Percentiles rank a stretch among this genome's conserved stretches.
These are phyloP conservation scores for Melanostigma gelatinosum DNA, from an alignment of 2,113 vertebrate species.

Conservation along the genomic window DNA sequence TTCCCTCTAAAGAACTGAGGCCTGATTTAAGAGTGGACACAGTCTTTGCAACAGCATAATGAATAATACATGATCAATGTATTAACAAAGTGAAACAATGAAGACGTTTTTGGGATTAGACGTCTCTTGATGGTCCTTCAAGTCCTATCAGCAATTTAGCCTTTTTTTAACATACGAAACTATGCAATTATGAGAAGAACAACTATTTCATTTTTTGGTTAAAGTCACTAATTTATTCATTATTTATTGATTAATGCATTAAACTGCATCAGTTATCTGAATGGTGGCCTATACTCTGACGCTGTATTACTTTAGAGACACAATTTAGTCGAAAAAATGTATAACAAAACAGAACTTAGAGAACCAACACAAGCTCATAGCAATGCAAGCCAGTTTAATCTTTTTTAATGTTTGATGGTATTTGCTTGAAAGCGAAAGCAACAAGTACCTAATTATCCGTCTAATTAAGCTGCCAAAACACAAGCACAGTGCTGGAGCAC, in stretches of 20 bases:
- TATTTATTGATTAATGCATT: constrained; percentile 13
- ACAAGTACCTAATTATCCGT: constrained; percentile 99
- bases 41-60: constrained; percentile 50
- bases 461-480: constrained; percentile 99
- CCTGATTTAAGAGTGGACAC: constrained; percentile 47
- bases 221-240: neutral
- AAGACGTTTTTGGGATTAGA: constrained; percentile 43
- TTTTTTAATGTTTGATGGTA: constrained; percentile 95
- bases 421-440: constrained; percentile 96
- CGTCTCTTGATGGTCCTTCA: constrained; percentile 21
- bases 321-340: constrained; percentile 20
- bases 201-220: neutral
- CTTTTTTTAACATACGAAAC: neutral
- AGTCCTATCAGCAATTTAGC: constrained; percentile 19
- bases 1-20: constrained; percentile 50
- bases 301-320: neutral
- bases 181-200: neutral
- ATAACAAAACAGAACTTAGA: constrained; percentile 36
- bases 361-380: constrained; percentile 75
- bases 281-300: neutral
- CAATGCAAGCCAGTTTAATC: constrained; percentile 91
- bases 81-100: constrained; percentile 47
- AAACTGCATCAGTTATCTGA: neutral
- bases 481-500: constrained; percentile 93
- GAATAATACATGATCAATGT: constrained; percentile 61